Evolutionary conservation across 1,140 invertebrate genomes (phyloP), one percentile per base, ranked within the genome.

Genomic region (Orius laevigatus): DNA sequence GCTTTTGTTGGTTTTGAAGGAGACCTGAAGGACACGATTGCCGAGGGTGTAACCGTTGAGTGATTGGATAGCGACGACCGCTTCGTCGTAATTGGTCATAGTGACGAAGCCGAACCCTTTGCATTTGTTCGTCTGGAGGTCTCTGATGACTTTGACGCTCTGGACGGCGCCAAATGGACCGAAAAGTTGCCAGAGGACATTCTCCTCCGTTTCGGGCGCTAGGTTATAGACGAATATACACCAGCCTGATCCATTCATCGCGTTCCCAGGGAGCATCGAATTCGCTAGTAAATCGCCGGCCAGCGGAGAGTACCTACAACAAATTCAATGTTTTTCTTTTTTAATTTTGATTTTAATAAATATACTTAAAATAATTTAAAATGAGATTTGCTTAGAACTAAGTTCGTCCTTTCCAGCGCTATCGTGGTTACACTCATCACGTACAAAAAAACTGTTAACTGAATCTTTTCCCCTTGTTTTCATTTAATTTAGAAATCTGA

Each of bases 101-200:
- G 92, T 97, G 50, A 99, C 93, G 68, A 98, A 97, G n/a, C 92
- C 95, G 66, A 96, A 98, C 57, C 95, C 95, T 70, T 97, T 98
- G 76, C 95, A 98, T 70, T 98, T 98, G 71, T 95, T 93, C 52
- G 93, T 95, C 67, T 95, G 87, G 60, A 92, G 75, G 70, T 98
- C 94, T 52, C 93, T 80, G 60, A 98, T 95, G 45, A 94, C 86
- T 72, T 98, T 98, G 25, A 98, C 94, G 62, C 85, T 92, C 67
- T 97, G 91, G 49, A 98, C 94, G 51, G 94, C 94, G 49, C 95
- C 95, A 66, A 98, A 98, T 3, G 94, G 95, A 3, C 93, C 95
- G 70, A 98, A 98, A 55, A 98, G 71, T 65, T 97, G 91, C 95
- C 95, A 98, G 47, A 98, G 74, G 36, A 95, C 86, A 66, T 92